Base-by-base conservation (phyloP, 2,797 vertebrate species). In the Labeo calbasu region DNA sequence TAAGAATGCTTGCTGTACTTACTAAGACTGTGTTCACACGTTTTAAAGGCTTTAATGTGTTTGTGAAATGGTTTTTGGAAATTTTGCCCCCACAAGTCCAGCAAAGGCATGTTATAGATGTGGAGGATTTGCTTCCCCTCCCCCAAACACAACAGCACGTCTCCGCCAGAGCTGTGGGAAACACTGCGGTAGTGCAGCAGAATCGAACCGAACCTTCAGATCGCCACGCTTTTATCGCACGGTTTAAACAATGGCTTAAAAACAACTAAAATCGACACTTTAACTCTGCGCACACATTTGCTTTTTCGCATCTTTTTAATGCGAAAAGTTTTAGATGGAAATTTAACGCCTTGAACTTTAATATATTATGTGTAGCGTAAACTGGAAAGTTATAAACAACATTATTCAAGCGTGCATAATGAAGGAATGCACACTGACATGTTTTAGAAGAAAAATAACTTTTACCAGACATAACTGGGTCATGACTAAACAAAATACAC, bases 141-240 rank as follows among this genome's bases (percentile, higher is more conserved):
- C 96, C 96, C 96, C 96, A 96, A 97, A 95, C 93, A 96, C 93
- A 97, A 96, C 95, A 96, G 79, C 82, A 65, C 50, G 68, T 79
- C 88, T 88, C 92, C 93, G 94, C 93, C 92, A 86, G 93, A 95
- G 95, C 80, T 83, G 71, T 80, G 69, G 77, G 81, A 86, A 79
- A 79, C 76, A 66, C 51, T 69, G 75, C 57, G 43, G 73, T 36
- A 28, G 61, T 23, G 76, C 59, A 48, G 23, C 59, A n/a, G 55
- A 81, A 88, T 25, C 68, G 46, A 80, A 32, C 61, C 77, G 43
- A 82, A 50, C 68, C 57, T 11, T 32, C 59, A 15, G 17, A 14
- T 13, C 43, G 13, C 25, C 28, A 32, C 59, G 43, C 25, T 65
- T 32, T 28, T 28, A 21, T 50, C 57, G 14, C 9, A 14, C 28